Percentiles rank a stretch among this genome's conserved stretches.
Evolutionary conservation across 2,888 invertebrate genomes (phyloP).

Genomic region (Aproaerema taeniolella): DNA sequence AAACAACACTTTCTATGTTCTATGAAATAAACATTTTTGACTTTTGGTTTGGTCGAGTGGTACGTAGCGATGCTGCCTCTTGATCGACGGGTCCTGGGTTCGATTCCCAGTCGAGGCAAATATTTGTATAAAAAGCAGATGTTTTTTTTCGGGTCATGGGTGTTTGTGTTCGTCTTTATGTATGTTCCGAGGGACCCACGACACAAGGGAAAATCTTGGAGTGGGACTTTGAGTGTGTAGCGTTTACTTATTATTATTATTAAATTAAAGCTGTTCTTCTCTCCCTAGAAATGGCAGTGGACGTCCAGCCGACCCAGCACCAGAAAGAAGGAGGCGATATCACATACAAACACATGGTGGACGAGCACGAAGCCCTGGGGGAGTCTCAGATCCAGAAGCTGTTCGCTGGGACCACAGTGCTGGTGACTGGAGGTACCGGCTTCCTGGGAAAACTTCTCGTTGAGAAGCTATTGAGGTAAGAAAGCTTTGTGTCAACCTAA

Average conservation of each 20-base stretch:
- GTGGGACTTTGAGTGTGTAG: no score
- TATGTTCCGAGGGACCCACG: no score
- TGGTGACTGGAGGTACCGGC: slow-evolving; percentile 95
- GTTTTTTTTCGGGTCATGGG: no score
- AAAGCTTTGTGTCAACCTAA: not conserved
- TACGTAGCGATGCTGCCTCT: no score
- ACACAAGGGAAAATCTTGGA: no score
- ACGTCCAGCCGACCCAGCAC: slow-evolving; percentile 20
- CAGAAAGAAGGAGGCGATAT: slow-evolving; percentile 65
- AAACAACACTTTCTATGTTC: no score
- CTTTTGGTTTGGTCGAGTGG: no score
- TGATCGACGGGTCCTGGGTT: no score
- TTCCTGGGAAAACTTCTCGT: slow-evolving; percentile 96
- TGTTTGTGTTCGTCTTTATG: no score
- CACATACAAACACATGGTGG: slow-evolving; percentile 62
- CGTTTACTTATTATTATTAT: not conserved
- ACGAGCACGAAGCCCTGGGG: slow-evolving; percentile 36
- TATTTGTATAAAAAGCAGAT: no score
- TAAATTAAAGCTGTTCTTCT: slow-evolving; percentile 2
- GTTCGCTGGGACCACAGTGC: slow-evolving; percentile 68
- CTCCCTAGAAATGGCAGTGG: slow-evolving; percentile 28
- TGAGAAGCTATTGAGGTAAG: slow-evolving; percentile 90
- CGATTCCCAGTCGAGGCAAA: no score
- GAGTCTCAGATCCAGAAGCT: slow-evolving; percentile 60
- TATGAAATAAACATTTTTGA: no score